phyloP scores from a whole-genome alignment of 2,797 vertebrate genomes.

The Chiloscyllium punctatum region DNA sequence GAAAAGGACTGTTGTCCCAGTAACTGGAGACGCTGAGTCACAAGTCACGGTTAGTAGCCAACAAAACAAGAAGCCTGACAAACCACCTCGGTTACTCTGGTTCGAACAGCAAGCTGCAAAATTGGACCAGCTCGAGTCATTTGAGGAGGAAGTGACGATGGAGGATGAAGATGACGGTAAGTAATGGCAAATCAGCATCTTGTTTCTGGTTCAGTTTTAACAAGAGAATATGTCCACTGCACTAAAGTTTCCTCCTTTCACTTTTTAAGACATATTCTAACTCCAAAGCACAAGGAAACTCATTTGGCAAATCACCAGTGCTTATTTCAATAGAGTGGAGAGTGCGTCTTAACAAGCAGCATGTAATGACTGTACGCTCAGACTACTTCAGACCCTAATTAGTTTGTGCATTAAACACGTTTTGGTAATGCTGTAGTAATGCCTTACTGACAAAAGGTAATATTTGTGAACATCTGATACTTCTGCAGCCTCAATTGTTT shows the following conservation, averaged over 20 bases:
- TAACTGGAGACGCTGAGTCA: fast-evolving
- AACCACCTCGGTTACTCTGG: slow-evolving; percentile 72
- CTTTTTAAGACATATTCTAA: background rate
- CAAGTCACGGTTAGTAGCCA: slow-evolving; percentile 43
- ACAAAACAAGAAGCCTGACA: slow-evolving; percentile 48
- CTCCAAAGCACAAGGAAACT: background rate
- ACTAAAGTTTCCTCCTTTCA: background rate
- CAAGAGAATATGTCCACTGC: background rate
- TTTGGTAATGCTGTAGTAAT: no score
- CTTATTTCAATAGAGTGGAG: background rate
- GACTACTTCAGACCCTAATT: background rate
- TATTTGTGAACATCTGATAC: background rate
- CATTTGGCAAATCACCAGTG: background rate
- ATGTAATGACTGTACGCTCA: background rate
- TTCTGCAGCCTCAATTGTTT: background rate
- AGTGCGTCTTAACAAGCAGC: background rate
- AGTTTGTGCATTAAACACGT: background rate
- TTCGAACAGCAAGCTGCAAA: slow-evolving; percentile 79
- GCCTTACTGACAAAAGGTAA: background rate
- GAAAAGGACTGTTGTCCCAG: slow-evolving; percentile 44
- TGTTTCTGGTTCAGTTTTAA: background rate
- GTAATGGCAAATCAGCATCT: background rate
- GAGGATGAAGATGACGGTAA: slow-evolving; percentile 58
- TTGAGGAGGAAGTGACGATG: slow-evolving; percentile 48
- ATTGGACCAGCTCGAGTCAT: slow-evolving; percentile 46